Evolutionary conservation across 2,113 vertebrate genomes (phyloP), one percentile per base, ranked within the genome.

Genomic region (Megaceryle torquata): DNA sequence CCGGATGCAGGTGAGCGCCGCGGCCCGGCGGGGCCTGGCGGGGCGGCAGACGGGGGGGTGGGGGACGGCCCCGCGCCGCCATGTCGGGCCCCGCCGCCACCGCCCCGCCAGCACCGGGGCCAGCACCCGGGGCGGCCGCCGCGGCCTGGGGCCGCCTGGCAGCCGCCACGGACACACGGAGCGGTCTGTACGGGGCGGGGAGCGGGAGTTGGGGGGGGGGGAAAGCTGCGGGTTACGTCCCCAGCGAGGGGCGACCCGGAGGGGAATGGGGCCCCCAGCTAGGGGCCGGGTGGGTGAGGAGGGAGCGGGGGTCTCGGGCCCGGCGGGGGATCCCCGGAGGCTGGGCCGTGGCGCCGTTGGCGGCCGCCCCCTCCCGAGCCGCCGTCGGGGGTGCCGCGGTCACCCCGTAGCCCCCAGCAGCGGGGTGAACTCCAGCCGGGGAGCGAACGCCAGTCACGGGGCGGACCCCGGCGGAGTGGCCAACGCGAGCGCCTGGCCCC

Each of bases 361-460:
- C 53, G 28, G 22, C 54, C 21, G 9, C 19, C 24, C 16, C 50
- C 24, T 33, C 28, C 15, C 25, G 43, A 14, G 48, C 43, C 15
- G 65, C 21, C 44, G n/a, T 60, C 2, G 7, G n/a, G 60, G 82
- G 1, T n/a, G 39, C 16, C 53, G 2, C 33, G 44, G 26, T 78
- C 64, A 10, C 31, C 31, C 46, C 8, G 2, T 25, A 8, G 33
- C 39, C 71, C 41, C 9, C 46, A 21, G 74, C 28, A 10, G 39
- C 3, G 48, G 48, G 71, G 35, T 2, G 4, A 57, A 35, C 15
- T 4, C 19, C 13, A 2, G 65, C 22, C 4, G 19, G 10, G 46
- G 44, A 46, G 37, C 1, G 2, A 14, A 14, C 25, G 22, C 26
- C 5, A 2, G 4, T 6, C 3, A 0, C 5, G 43, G 53, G 68